phyloP scores from a whole-genome alignment of 2,113 vertebrate species.

The Chroicocephalus ridibundus region DNA sequence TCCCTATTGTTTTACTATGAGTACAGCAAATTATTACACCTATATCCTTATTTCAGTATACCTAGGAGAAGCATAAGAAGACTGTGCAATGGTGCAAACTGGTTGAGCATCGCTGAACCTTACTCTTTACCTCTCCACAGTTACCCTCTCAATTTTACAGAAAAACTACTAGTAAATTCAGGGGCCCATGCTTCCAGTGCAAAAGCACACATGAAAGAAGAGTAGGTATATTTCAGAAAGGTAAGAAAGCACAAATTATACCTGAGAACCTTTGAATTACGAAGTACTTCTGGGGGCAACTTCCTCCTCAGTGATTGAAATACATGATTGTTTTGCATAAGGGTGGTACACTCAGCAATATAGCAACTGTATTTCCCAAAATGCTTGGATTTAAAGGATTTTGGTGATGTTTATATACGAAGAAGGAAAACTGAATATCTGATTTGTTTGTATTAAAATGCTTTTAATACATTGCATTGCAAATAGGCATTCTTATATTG shows the following conservation, averaged over 20 bases:
- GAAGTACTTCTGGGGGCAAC: background rate
- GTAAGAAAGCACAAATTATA: background rate
- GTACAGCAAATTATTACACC: background rate
- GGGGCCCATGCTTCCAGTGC: rapidly evolving
- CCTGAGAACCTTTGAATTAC: background rate
- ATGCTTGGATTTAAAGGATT: background rate
- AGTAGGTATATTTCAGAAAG: background rate
- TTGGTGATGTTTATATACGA: background rate
- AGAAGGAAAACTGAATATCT: background rate
- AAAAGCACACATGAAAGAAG: background rate
- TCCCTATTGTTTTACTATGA: background rate
- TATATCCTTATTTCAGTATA: background rate
- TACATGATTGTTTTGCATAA: background rate
- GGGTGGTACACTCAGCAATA: background rate
- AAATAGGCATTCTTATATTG: background rate
- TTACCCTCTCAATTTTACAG: background rate
- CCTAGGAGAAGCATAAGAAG: background rate
- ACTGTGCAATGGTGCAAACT: background rate
- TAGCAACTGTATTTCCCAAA: background rate
- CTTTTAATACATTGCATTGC: background rate
- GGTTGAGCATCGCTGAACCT: background rate
- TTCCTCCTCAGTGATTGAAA: background rate
- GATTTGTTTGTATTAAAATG: background rate
- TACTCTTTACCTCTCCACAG: background rate
- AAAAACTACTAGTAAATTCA: background rate